These are phyloP conservation scores for Sinocyclocheilus grahami DNA, from an alignment of 2,113 vertebrate genomes.

Conservation along the genomic window DNA sequence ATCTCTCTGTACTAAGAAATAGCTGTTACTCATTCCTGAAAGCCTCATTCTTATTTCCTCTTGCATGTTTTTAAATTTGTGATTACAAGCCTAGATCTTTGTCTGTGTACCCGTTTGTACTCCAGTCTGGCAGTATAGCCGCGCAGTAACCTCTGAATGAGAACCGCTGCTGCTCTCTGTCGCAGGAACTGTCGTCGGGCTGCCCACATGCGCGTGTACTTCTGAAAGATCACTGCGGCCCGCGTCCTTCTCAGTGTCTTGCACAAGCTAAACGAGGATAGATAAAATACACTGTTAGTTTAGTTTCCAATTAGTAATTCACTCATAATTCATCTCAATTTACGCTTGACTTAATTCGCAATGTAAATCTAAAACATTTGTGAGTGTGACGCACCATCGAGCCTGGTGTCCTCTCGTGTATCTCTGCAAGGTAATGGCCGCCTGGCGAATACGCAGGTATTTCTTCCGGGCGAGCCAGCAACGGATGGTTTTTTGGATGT, in stretches of 20 bases:
- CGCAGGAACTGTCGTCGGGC: slow-evolving; percentile 74
- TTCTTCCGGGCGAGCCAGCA: slow-evolving; percentile 92
- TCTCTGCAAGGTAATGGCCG: slow-evolving; percentile 88
- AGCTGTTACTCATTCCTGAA: too few relatives aligned
- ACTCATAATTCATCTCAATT: not conserved
- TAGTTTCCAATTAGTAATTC: not conserved
- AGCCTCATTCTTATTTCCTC: too few relatives aligned
- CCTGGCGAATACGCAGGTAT: slow-evolving; percentile 84
- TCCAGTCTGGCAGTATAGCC: slow-evolving; percentile 81
- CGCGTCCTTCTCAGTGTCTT: slow-evolving; percentile 82
- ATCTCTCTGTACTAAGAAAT: too few relatives aligned
- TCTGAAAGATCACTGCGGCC: slow-evolving; percentile 86
- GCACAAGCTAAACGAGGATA: slow-evolving; percentile 75
- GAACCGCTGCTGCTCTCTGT: slow-evolving; percentile 77
- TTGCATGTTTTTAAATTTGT: too few relatives aligned
- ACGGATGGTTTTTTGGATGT: slow-evolving; percentile 95
- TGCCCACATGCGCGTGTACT: slow-evolving; percentile 84
- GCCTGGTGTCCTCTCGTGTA: slow-evolving; percentile 88
- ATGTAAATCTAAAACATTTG: not conserved
- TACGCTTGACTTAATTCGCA: not conserved
- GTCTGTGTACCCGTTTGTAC: slow-evolving; percentile 79
- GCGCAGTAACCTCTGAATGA: slow-evolving; percentile 84
- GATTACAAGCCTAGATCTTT: too few relatives aligned
- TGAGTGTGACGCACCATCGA: slow-evolving; percentile 78
- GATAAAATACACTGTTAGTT: not conserved